Conservation (phyloP, 2,113 vertebrate genomes). For the Sebastes fasciatus region DNA sequence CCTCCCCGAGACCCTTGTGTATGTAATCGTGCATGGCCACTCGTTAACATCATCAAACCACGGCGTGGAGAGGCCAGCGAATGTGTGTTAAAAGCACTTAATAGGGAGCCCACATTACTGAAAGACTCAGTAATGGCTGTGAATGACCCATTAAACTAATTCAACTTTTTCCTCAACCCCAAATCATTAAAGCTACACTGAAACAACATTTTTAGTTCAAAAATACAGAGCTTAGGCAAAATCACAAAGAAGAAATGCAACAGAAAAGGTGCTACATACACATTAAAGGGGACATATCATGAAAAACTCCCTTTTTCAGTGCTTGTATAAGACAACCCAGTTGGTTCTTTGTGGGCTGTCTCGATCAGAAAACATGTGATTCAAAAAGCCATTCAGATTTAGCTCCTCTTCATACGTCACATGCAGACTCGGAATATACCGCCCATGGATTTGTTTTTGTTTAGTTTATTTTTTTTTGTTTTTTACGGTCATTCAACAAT, state of each 20-base stretch:
- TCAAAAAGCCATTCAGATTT: no score
- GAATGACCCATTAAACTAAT: constrained; percentile 64
- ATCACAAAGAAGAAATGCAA: background rate
- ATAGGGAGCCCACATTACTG: constrained; percentile 64
- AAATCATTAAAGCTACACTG: constrained; percentile 44
- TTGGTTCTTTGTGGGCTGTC: no score
- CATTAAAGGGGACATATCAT: background rate
- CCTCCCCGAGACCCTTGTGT: constrained; percentile 55
- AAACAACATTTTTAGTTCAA: constrained; percentile 1
- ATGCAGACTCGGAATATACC: no score
- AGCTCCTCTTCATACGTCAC: no score
- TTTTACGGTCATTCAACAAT: no score
- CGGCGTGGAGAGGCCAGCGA: constrained; percentile 54
- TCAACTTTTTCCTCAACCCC: constrained; percentile 13
- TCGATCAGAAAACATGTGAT: no score
- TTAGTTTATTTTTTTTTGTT: no score
- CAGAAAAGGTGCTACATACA: background rate
- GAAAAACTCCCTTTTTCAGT: no score
- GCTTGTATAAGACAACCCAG: no score
- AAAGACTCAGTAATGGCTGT: constrained; percentile 61
- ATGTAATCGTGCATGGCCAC: constrained; percentile 75
- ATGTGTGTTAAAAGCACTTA: constrained; percentile 76
- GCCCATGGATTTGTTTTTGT: no score
- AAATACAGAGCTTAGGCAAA: background rate
- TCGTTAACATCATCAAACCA: constrained; percentile 77